A percentile compares a stretch with the other conserved stretches of the same genome.
phyloP scores from a whole-genome alignment of 1,140 invertebrate species.

The Meloidogyne chitwoodi region DNA sequence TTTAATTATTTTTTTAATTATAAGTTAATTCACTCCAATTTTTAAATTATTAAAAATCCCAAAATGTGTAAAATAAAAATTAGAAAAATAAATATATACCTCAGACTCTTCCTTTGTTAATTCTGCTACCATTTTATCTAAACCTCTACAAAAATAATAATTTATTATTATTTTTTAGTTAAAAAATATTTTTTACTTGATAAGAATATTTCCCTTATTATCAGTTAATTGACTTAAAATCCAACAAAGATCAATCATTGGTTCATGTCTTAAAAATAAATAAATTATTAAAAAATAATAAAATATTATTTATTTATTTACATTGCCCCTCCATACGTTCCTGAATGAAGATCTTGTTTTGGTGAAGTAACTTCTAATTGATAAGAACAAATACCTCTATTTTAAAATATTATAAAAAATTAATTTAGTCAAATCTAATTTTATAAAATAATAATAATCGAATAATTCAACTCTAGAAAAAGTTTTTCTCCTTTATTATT shows the following conservation, averaged over 20 bases:
- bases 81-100: too few species aligned
- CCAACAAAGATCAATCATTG: conserved; percentile 80
- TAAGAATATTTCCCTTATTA: conserved; percentile 75
- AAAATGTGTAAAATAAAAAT: too few species aligned
- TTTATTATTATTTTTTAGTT: not conserved
- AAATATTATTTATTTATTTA: conserved; percentile 55
- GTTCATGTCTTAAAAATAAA: conserved; percentile 68
- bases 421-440: too few species aligned
- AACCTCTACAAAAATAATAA: conserved; percentile 62
- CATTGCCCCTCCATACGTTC: conserved; percentile 81
- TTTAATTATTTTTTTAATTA: too few species aligned
- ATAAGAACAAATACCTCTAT: conserved; percentile 87
- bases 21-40: too few species aligned
- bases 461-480: too few species aligned
- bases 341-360: conserved; percentile 87
- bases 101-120: conserved; percentile 69
- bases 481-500: not conserved
- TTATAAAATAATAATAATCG: too few species aligned
- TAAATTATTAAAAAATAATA: not conserved
- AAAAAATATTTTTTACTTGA: conserved; percentile 63
- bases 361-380: conserved; percentile 82
- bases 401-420: not conserved
- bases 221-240: conserved; percentile 78
- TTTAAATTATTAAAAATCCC: too few species aligned
- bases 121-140: conserved; percentile 75